Evolutionary conservation across 2,888 invertebrate genomes (phyloP).

Genomic region (Drosophila seclusa): DNA sequence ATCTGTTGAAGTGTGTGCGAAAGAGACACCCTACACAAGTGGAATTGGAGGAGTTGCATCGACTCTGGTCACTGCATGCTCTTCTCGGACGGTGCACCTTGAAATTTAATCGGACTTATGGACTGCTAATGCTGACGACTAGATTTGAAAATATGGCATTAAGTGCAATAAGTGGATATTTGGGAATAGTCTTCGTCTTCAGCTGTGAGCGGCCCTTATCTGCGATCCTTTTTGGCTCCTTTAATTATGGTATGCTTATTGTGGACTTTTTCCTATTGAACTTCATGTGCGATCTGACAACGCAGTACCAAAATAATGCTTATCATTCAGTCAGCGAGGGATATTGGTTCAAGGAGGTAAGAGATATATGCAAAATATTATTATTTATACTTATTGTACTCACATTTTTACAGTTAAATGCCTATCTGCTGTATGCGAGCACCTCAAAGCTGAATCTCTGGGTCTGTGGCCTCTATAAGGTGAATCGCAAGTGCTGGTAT

Average conservation of each 20-base stretch:
- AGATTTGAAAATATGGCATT: slow-evolving; percentile 42
- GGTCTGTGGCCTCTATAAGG: slow-evolving; percentile 57
- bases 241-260: neutral
- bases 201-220: neutral
- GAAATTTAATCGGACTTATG: slow-evolving; percentile 38
- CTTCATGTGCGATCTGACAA: slow-evolving; percentile 48
- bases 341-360: slow-evolving; percentile 21
- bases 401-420: slow-evolving; percentile 36
- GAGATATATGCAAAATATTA: neutral
- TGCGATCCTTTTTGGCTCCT: neutral
- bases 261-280: slow-evolving; percentile 56
- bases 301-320: slow-evolving; percentile 33
- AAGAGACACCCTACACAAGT: neutral
- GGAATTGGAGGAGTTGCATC: slow-evolving; percentile 29
- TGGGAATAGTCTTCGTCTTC: slow-evolving; percentile 41
- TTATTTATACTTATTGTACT: neutral
- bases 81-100: slow-evolving; percentile 23
- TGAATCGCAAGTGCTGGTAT: slow-evolving; percentile 46
- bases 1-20: neutral
- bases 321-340: slow-evolving; percentile 14
- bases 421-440: slow-evolving; percentile 42
- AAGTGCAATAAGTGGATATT: slow-evolving; percentile 35
- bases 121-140: slow-evolving; percentile 38
- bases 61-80: slow-evolving; percentile 50
- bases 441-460: slow-evolving; percentile 31